Conservation (phyloP, 2,888 invertebrate genomes). For the Agonopterix heracliana region DNA sequence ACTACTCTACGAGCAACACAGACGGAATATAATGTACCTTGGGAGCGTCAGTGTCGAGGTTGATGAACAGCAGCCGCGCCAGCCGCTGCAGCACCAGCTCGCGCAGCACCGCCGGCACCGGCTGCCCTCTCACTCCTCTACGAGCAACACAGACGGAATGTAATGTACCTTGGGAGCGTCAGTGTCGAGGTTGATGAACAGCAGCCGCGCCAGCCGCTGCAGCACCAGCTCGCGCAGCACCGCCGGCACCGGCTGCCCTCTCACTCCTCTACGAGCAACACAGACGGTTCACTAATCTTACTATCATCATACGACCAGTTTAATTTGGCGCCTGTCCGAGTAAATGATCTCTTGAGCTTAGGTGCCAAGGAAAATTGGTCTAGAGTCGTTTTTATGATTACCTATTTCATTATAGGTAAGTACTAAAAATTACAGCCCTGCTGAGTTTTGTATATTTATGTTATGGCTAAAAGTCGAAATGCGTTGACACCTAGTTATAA, state of each 20-base stretch:
- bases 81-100: conserved; percentile 84
- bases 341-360: no score
- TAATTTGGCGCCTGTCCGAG: no score
- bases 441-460: no score
- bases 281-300: conserved; percentile 26
- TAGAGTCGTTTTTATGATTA: no score
- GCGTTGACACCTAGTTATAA: no score
- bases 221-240: conserved; percentile 82
- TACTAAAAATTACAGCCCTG: no score
- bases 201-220: conserved; percentile 82
- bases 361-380: no score
- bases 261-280: conserved; percentile 81
- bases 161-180: conserved; percentile 53
- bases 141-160: conserved; percentile 52
- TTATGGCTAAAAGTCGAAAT: no score
- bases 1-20: conserved; percentile 80
- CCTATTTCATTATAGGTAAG: no score
- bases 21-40: conserved; percentile 40
- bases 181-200: conserved; percentile 83
- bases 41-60: conserved; percentile 75
- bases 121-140: conserved; percentile 86
- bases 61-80: conserved; percentile 83
- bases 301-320: no score
- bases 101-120: conserved; percentile 82
- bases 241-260: conserved; percentile 86